These are phyloP conservation scores for Palythoa grandis DNA, from an alignment of 92 coral and sea anemone species.

Conservation along the genomic window DNA sequence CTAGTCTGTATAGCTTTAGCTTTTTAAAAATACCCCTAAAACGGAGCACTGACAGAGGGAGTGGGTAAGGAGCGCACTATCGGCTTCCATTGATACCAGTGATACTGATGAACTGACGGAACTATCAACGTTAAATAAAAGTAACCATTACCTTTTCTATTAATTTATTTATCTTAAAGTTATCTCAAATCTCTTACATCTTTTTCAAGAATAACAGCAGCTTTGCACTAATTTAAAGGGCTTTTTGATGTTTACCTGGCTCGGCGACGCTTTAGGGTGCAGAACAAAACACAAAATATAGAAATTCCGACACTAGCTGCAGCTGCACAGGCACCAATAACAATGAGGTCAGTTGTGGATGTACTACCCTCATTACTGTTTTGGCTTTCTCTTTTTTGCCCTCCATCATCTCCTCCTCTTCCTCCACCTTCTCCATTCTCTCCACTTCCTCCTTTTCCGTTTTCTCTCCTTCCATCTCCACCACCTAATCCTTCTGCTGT, in stretches of 20 bases:
- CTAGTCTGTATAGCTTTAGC: no score
- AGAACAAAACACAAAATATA: constrained; percentile 26
- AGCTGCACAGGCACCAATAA: constrained; percentile 33
- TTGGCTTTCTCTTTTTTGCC: neutral
- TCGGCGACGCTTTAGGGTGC: constrained; percentile 28
- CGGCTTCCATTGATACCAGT: no score
- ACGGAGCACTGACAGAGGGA: no score
- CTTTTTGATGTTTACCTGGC: neutral
- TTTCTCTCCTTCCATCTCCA: neutral
- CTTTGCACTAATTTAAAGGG: no score
- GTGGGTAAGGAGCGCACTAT: no score
- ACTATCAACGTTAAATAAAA: no score
- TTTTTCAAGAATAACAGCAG: neutral
- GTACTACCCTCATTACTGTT: neutral
- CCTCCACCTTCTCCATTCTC: neutral
- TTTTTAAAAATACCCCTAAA: no score
- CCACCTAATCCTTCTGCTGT: neutral
- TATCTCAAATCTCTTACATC: no score
- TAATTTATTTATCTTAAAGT: neutral
- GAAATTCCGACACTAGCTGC: constrained; percentile 14
- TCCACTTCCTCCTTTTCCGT: neutral
- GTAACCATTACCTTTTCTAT: no score
- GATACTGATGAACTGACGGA: no score
- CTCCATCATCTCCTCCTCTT: neutral
- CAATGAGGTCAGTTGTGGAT: constrained; percentile 17